Evolutionary conservation across 2,888 invertebrate species (phyloP).

Genomic region (Sminthurides aquaticus): DNA sequence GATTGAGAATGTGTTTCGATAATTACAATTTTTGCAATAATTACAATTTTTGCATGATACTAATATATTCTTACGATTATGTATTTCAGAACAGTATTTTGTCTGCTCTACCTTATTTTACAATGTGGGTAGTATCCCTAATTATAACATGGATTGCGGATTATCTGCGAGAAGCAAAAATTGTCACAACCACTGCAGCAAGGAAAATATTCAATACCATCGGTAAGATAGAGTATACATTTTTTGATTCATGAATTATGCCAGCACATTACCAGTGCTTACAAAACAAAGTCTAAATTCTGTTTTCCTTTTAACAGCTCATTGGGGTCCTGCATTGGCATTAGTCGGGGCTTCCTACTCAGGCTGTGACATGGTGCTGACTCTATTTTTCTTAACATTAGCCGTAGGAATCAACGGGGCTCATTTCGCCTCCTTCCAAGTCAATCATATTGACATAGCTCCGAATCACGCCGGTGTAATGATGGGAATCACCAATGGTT

Average conservation of each 20-base stretch:
- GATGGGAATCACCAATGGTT: constrained; percentile 41
- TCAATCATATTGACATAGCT: constrained; percentile 67
- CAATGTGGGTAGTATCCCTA: constrained; percentile 61
- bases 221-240: constrained; percentile 46
- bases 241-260: neutral
- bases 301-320: no score
- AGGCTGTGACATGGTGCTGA: constrained; percentile 57
- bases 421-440: constrained; percentile 20
- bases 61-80: neutral
- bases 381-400: constrained; percentile 57
- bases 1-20: no score
- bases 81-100: constrained; percentile 53
- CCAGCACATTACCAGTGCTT: neutral
- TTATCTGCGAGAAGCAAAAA: constrained; percentile 49
- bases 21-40: neutral
- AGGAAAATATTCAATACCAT: constrained; percentile 51
- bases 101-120: constrained; percentile 59
- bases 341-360: constrained; percentile 63
- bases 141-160: constrained; percentile 62
- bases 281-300: neutral
- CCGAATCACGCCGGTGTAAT: constrained; percentile 60
- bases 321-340: constrained; percentile 60
- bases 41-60: no score
- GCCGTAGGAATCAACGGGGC: constrained; percentile 43
- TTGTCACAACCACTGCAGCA: constrained; percentile 48